Percentiles rank a stretch among this genome's conserved stretches.
phyloP scores from a whole-genome alignment of 2,797 vertebrate genomes.

The Hirundo rustica region DNA sequence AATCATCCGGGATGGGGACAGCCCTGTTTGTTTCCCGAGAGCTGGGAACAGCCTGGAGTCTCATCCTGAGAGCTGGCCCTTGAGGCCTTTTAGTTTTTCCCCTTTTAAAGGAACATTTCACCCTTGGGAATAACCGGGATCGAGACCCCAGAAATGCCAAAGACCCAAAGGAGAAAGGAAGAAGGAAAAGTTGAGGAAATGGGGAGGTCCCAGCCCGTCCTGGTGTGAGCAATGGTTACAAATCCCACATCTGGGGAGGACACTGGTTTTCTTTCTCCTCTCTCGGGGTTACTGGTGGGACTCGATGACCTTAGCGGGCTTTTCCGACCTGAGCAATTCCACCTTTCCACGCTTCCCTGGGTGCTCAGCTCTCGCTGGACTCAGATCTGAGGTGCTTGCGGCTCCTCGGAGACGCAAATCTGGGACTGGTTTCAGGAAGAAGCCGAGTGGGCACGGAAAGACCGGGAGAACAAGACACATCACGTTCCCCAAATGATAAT shows the following conservation, averaged over 20 bases:
- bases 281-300: fast-evolving
- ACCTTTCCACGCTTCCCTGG: neutral
- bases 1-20: neutral
- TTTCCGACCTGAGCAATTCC: neutral
- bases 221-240: neutral
- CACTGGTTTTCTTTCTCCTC: neutral
- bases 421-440: neutral
- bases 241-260: neutral
- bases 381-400: neutral
- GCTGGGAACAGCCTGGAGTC: neutral
- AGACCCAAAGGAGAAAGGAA: neutral
- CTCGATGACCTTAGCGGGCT: fast-evolving
- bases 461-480: neutral
- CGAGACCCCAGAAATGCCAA: neutral
- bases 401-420: neutral
- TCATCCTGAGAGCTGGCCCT: neutral
- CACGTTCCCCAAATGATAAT: neutral
- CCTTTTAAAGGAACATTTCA: neutral
- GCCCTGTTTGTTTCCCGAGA: neutral
- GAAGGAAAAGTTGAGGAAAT: neutral
- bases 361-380: neutral
- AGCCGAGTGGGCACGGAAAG: neutral
- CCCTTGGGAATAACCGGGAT: fast-evolving
- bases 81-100: neutral
- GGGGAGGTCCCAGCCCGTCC: neutral